These are phyloP conservation scores for Chitala chitala DNA, from an alignment of 2,113 vertebrate genomes.

Conservation along the genomic window DNA sequence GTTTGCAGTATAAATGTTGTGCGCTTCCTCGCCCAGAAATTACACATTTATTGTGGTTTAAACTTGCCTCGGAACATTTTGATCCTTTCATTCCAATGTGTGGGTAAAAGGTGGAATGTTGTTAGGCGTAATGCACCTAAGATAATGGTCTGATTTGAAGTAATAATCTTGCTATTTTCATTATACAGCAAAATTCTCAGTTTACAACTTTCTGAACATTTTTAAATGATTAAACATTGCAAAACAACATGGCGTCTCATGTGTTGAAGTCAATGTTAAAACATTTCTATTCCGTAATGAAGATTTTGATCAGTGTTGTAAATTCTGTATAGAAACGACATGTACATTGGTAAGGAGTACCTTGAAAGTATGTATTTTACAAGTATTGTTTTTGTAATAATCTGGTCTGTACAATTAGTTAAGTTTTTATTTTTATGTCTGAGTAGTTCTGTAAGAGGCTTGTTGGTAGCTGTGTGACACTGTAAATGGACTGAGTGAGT, in stretches of 20 bases:
- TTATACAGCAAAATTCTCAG: neutral
- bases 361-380: neutral
- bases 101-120: conserved; percentile 24
- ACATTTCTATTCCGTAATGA: neutral
- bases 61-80: neutral
- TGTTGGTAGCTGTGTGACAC: conserved; percentile 25
- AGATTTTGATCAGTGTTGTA: neutral
- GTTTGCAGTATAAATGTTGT: too few species aligned
- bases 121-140: conserved; percentile 23
- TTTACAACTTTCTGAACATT: too few species aligned
- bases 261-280: neutral
- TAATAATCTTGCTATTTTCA: neutral
- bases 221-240: neutral
- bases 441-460: conserved; percentile 18
- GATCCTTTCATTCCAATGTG: too few species aligned
- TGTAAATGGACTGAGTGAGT: conserved; percentile 33
- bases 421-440: too few species aligned
- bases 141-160: neutral
- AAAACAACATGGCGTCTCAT: too few species aligned
- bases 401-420: too few species aligned
- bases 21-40: neutral
- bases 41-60: too few species aligned
- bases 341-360: neutral
- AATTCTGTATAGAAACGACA: neutral
- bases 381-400: too few species aligned